Conservation (phyloP, 1,140 invertebrate genomes). For the Drosophila sechellia region DNA sequence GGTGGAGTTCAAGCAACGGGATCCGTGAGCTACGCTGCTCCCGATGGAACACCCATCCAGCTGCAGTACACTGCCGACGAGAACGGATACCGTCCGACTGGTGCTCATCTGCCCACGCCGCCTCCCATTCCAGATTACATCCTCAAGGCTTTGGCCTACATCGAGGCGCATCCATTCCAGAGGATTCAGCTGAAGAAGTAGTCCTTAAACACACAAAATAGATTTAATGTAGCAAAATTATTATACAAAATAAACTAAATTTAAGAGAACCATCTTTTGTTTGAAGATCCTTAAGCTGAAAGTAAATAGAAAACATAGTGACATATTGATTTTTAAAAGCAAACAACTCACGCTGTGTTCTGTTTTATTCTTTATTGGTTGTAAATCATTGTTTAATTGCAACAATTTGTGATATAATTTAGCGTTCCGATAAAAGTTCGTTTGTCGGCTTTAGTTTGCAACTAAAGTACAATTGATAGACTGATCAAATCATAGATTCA, state of each 20-base stretch:
- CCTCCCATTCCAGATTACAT: conserved; percentile 91
- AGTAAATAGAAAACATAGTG: neutral
- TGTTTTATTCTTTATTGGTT: conserved; percentile 49
- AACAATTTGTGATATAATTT: conserved; percentile 70
- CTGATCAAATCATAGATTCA: conserved; percentile 52
- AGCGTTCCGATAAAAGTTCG: conserved; percentile 52
- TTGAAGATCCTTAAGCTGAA: neutral
- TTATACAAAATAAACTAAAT: conserved; percentile 9
- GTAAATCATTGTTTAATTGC: conserved; percentile 56
- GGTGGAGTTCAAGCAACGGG: conserved; percentile 62
- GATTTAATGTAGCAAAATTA: conserved; percentile 40
- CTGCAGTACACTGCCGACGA: conserved; percentile 91
- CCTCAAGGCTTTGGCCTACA: conserved; percentile 86
- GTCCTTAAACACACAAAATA: conserved; percentile 2
- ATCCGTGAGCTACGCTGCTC: conserved; percentile 66
- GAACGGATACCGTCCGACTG: conserved; percentile 90
- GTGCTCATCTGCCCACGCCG: conserved; percentile 90
- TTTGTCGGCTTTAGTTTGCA: conserved; percentile 55
- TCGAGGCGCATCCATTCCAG: conserved; percentile 85
- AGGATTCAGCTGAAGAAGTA: conserved; percentile 65
- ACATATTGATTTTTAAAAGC: neutral
- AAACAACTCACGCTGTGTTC: conserved; percentile 15
- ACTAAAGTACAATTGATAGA: conserved; percentile 57
- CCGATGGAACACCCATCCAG: conserved; percentile 85
- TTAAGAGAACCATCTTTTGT: conserved; percentile 17